A percentile compares a stretch with the other conserved stretches of the same genome.
Conservation (phyloP, 2,113 vertebrate species). For the Ptychochromis oligacanthus region DNA sequence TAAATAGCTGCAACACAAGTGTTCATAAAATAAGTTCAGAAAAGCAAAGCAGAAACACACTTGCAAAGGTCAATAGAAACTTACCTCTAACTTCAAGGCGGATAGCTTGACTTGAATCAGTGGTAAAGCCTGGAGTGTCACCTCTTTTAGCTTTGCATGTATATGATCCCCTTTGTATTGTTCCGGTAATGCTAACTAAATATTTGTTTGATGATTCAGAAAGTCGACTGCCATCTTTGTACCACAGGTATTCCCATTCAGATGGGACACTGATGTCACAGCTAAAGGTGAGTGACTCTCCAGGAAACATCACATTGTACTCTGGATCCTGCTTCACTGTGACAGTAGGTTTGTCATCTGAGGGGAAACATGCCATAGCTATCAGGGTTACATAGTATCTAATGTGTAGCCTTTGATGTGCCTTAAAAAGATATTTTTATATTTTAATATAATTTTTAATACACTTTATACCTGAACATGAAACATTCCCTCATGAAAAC, state of each 20-base stretch:
- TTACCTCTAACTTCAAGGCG: neutral
- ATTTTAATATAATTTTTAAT: neutral
- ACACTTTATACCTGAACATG: neutral
- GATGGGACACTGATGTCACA: slow-evolving; percentile 30
- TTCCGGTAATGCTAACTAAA: fast-evolving
- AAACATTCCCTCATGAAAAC: fast-evolving
- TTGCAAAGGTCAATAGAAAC: neutral
- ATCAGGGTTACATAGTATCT: fast-evolving
- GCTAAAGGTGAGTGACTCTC: slow-evolving; percentile 26
- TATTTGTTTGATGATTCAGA: fast-evolving
- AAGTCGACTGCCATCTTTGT: fast-evolving
- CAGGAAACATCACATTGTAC: slow-evolving; percentile 18
- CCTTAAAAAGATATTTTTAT: neutral
- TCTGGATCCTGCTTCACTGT: slow-evolving; percentile 28
- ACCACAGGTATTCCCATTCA: slow-evolving; percentile 49
- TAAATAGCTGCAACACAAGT: fast-evolving
- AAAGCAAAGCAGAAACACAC: neutral
- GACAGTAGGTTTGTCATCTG: slow-evolving; percentile 32
- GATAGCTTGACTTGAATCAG: fast-evolving
- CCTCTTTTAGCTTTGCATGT: slow-evolving; percentile 46
- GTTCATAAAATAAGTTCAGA: neutral
- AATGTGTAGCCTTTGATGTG: fast-evolving
- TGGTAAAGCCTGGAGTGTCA: fast-evolving
- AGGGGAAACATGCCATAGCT: neutral
- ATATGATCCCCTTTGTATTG: fast-evolving